Percentiles rank a stretch among this genome's conserved stretches.
Conservation (phyloP, 2,888 invertebrate species). For the Pyrocoelia pectoralis region DNA sequence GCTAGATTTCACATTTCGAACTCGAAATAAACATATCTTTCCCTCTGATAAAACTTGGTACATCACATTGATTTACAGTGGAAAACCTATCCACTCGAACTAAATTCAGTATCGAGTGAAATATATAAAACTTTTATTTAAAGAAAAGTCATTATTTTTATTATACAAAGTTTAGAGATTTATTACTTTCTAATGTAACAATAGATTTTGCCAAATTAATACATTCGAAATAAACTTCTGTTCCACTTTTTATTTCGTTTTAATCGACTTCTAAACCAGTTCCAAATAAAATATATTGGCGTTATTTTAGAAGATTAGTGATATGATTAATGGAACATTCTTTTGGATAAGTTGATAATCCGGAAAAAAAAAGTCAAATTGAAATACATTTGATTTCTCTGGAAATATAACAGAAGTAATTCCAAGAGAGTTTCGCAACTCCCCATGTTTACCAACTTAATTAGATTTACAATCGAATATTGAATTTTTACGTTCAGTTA, state of each 20-base stretch:
- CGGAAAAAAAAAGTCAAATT: neutral
- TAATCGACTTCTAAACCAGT: neutral
- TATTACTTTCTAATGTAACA: constrained; percentile 3
- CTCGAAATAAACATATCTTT: neutral
- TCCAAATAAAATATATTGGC: neutral
- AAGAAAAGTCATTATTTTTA: constrained; percentile 8
- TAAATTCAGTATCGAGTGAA: constrained; percentile 5
- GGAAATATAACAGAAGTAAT: too few species aligned
- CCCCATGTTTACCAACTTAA: too few species aligned
- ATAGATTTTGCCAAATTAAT: constrained; percentile 6
- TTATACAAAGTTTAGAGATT: neutral
- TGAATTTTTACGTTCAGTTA: neutral
- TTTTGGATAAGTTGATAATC: neutral
- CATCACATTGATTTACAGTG: constrained; percentile 10
- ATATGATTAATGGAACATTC: neutral
- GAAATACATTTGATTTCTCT: too few species aligned
- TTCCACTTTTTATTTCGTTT: neutral
- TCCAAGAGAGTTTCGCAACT: too few species aligned
- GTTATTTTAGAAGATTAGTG: neutral
- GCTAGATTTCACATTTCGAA: neutral
- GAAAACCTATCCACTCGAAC: constrained; percentile 6
- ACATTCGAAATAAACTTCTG: too few species aligned
- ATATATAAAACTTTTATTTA: constrained; percentile 5
- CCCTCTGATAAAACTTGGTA: constrained; percentile 4
- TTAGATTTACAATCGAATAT: too few species aligned